Percentiles rank a stretch among this genome's conserved stretches.
phyloP scores from a whole-genome alignment of 2,888 invertebrate genomes.

The Lasioglossum oenotherae region DNA sequence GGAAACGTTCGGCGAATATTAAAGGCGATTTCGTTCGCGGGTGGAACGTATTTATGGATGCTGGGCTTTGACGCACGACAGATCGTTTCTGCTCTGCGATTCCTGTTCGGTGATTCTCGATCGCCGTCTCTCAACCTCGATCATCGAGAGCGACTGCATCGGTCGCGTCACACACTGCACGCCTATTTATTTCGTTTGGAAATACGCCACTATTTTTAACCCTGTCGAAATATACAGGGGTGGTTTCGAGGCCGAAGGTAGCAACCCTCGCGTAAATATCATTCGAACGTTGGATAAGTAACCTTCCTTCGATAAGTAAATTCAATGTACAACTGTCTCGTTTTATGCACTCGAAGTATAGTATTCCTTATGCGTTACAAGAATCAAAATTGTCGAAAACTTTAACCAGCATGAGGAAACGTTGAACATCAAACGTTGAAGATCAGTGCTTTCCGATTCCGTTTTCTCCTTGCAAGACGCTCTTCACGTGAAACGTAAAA shows the following conservation, averaged over 20 bases:
- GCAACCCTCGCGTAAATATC: neutral
- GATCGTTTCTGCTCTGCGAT: neutral
- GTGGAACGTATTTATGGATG: constrained; percentile 6
- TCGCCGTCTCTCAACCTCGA: neutral
- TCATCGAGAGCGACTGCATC: constrained; percentile 1
- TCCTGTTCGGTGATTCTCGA: neutral
- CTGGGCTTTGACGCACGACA: constrained; percentile 14
- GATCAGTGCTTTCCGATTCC: neutral
- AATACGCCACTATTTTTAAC: constrained; percentile 53
- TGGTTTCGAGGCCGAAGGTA: neutral
- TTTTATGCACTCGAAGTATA: too few relatives aligned
- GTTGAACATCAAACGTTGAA: neutral
- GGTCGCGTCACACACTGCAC: constrained; percentile 8
- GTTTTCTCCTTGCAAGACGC: neutral
- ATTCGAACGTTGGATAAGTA: neutral
- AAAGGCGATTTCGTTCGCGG: neutral
- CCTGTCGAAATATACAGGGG: constrained; percentile 30
- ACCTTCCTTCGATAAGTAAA: neutral
- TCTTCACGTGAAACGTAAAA: neutral
- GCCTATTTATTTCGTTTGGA: constrained; percentile 47
- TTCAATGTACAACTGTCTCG: too few relatives aligned
- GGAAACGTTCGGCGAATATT: constrained; percentile 8
- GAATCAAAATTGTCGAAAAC: neutral
- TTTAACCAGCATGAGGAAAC: too few relatives aligned
- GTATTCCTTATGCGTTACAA: neutral